Base-by-base conservation (phyloP, 1,140 invertebrate genomes). In the Drosophila pallidifrons region DNA sequence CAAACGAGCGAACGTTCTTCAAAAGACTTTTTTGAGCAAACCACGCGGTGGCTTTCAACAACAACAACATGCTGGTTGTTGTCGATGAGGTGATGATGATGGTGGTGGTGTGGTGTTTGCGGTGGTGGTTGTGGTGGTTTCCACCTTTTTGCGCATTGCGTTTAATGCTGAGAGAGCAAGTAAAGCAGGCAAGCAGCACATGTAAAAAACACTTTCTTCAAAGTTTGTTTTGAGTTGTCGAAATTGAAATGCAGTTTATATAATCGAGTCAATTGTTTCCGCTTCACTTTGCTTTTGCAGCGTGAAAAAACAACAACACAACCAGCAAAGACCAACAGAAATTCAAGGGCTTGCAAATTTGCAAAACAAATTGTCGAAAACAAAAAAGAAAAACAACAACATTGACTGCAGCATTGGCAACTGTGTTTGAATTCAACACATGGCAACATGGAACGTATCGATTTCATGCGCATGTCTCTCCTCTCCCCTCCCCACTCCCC, bases 61-160 rank as follows among this genome's bases (percentile, higher is more conserved):
- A 43, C 64, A 55, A 16, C 52, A 55, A 38, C 32, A 55, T 63
- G 41, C n/a, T 13, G 5, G 3, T 13, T 41, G 38, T n/a, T 43
- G 41, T 43, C 4, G 41, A 43, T 43, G 41, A 7, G 10, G 59
- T 80, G 69, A 16, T 63, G 32, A 5, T 63, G 30, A 32, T 15
- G 28, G 28, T 38, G 51, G 46, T 16, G 32, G 30, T 63, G 45
- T 63, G 45, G 45, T 43, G 7, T 10, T 59, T 64, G 45, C 55
- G 20, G 16, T 70, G 7, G 1, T 59, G 46, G 2, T 10, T 35
- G 67, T 71, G 65, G 75, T 45, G 46, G 49, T 74, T 82, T 79
- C 60, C 55, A 66, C 61, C 58, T 72, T 85, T 82, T 89, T 88
- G 83, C 83, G 83, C 83, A 89, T 89, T 87, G 80, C 81, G 65